These are phyloP conservation scores for Chrysina gloriosa DNA, from an alignment of 2,888 invertebrate genomes.

Conservation along the genomic window DNA sequence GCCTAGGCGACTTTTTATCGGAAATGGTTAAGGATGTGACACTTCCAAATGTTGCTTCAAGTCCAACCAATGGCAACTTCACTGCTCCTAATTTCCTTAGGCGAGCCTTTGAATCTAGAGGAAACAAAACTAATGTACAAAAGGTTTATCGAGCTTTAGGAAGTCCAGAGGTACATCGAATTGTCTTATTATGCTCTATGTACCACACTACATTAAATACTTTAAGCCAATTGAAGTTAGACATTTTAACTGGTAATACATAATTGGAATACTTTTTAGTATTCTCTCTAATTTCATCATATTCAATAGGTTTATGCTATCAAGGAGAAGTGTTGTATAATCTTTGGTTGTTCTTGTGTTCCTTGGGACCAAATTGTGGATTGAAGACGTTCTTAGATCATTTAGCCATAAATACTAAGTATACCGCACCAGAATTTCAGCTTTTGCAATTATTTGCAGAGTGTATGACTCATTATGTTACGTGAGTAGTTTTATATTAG, in stretches of 20 bases:
- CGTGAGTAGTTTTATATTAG: constrained; percentile 74
- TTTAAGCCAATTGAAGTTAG: constrained; percentile 88
- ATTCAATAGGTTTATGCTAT: constrained; percentile 94
- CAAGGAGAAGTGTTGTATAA: constrained; percentile 90
- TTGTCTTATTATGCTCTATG: constrained; percentile 89
- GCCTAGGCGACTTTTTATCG: constrained; percentile 65
- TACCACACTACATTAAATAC: constrained; percentile 93
- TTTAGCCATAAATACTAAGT: constrained; percentile 82
- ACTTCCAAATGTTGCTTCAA: constrained; percentile 58
- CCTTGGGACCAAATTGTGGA: constrained; percentile 89
- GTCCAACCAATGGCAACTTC: constrained; percentile 62
- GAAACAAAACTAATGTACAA: constrained; percentile 71
- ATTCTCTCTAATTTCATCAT: constrained; percentile 1
- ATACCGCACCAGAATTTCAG: constrained; percentile 89
- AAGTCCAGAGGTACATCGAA: constrained; percentile 82
- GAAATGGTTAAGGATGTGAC: constrained; percentile 65
- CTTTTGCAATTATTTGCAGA: constrained; percentile 94
- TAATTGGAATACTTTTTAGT: not conserved
- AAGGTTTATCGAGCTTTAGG: constrained; percentile 82
- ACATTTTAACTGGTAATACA: constrained; percentile 88
- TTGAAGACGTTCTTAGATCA: constrained; percentile 89
- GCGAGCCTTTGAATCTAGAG: constrained; percentile 71
- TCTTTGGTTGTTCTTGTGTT: constrained; percentile 91
- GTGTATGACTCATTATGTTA: constrained; percentile 95
- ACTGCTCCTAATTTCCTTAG: constrained; percentile 69